phyloP scores from a whole-genome alignment of 2,113 vertebrate genomes.

The Desmodus rotundus region DNA sequence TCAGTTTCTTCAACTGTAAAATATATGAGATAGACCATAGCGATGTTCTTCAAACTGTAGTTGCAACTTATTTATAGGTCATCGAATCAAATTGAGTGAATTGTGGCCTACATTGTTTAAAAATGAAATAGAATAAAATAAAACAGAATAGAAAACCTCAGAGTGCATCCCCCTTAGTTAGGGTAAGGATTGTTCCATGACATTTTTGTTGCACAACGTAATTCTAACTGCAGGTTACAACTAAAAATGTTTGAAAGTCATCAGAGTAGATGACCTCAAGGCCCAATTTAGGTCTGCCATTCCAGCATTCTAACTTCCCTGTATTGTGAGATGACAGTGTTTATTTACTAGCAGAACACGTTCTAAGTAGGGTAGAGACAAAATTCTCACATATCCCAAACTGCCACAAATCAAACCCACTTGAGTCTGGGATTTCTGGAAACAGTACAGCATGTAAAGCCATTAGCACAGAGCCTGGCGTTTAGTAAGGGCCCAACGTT shows the following conservation, averaged over 20 bases:
- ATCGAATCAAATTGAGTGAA: not conserved
- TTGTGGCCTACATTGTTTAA: not conserved
- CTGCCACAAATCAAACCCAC: not conserved
- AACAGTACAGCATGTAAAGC: not conserved
- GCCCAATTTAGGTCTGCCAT: not conserved
- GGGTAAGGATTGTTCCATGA: not conserved
- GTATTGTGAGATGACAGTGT: not conserved
- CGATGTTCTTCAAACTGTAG: not conserved
- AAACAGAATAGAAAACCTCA: conserved; percentile 19
- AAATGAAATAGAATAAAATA: not conserved
- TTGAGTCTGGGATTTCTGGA: not conserved
- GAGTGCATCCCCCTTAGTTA: not conserved
- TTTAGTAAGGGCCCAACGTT: not conserved
- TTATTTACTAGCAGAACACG: not conserved
- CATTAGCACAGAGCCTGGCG: not conserved
- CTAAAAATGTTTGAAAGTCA: not conserved
- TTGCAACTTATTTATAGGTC: not conserved
- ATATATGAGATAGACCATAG: not conserved
- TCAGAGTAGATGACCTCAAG: not conserved
- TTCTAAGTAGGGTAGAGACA: not conserved
- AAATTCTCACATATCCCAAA: not conserved
- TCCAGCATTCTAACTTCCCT: not conserved
- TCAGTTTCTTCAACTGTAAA: not conserved
- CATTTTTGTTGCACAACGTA: conserved; percentile 13
- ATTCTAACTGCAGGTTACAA: not conserved